A percentile compares a stretch with the other conserved stretches of the same genome.
Conservation (phyloP, 2,888 invertebrate genomes). For the Apamea sordens region DNA sequence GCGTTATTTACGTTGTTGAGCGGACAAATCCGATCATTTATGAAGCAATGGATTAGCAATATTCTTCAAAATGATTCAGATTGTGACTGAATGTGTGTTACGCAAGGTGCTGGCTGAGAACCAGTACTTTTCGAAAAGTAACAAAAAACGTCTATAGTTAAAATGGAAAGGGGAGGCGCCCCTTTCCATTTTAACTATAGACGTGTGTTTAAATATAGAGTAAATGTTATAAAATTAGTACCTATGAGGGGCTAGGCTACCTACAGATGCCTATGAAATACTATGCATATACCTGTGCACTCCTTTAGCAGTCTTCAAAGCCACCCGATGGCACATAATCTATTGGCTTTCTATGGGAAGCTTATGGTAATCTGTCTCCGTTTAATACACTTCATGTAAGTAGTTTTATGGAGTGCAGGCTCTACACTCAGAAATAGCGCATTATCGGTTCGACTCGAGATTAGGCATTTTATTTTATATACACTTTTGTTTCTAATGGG, state of each 20-base stretch:
- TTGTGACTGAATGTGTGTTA: too few species aligned
- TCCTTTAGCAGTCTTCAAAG: conserved; percentile 2
- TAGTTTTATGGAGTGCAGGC: not conserved
- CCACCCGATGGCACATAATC: not conserved
- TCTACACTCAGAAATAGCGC: not conserved
- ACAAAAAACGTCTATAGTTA: not conserved
- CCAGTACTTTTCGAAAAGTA: not conserved
- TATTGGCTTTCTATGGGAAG: not conserved
- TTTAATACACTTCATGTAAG: not conserved
- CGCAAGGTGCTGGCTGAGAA: too few species aligned
- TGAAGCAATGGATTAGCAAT: too few species aligned
- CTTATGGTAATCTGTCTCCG: not conserved
- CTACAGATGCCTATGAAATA: not conserved
- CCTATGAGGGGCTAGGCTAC: not conserved
- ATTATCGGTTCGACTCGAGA: too few species aligned
- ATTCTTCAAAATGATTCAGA: too few species aligned
- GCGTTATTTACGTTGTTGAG: too few species aligned
- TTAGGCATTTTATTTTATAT: not conserved
- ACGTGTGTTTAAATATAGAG: not conserved
- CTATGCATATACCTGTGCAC: not conserved
- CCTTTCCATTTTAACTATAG: not conserved
- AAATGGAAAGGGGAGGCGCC: too few species aligned
- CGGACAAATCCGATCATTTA: too few species aligned
- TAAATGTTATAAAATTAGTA: not conserved
- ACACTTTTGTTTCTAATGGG: not conserved